Base-by-base conservation (phyloP, 1,140 invertebrate genomes). In the Orius laevigatus region DNA sequence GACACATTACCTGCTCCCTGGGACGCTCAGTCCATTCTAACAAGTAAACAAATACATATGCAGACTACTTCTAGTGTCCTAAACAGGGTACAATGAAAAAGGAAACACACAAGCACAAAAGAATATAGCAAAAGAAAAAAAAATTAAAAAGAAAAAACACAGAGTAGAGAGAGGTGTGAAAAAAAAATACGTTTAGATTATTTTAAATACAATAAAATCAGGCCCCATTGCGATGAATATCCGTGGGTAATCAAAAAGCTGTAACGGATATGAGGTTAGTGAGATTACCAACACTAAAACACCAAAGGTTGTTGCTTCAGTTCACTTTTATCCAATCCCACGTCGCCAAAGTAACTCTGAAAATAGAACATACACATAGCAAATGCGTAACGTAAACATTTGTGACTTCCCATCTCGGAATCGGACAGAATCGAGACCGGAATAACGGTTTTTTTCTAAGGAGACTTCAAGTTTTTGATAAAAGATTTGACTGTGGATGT, bases 211-310 rank as follows among this genome's bases (percentile, higher is more conserved):
- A 46, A 52, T 35, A 52, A 45, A 16, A 44, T 52, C 50, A 52
- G 50, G 50, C 50, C 50, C 50, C 50, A 52, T 52, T 48, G 50
- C 50, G 50, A 52, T 46, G 50, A 25, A 25, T 25, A 52, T 52
- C 50, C 50, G 50, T 52, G 50, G 50, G 50, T 52, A 52, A 25
- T 52, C 44, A 52, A 52, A 52, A 52, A 52, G 50, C 50, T 52
- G 50, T 52, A 52, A 52, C 50, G 50, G 46, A 52, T 52, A 52
- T 52, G 47, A 39, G 50, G 50, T 52, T 52, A 52, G 50, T 52
- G 50, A 52, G 50, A 40, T 52, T 52, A 52, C 50, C 50, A 52
- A 52, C 50, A 52, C 50, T 52, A 52, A 52, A 46, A 52, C 50
- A 52, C 50, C 50, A 48, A 47, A 46, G 50, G 50, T 48, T 52